Evolutionary conservation across 2,113 vertebrate species (phyloP), one percentile per base, ranked within the genome.

Genomic region (Hemiprocne comata): DNA sequence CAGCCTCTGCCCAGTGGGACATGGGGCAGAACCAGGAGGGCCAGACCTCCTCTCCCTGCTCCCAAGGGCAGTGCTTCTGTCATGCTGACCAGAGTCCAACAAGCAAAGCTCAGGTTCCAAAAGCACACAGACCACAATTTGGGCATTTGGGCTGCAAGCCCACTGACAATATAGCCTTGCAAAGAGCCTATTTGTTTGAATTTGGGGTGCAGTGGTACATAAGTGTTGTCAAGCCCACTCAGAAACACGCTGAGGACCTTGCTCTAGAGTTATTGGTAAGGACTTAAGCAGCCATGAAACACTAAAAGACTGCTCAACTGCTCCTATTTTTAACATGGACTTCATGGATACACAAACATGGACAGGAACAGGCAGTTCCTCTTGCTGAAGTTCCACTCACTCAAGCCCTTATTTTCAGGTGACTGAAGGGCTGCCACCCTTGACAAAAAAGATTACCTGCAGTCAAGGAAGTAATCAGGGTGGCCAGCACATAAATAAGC

Each of bases 401-500:
- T 61, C 84, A 64, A 81, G n/a, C 13, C 31, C n/a, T 69, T 75
- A 48, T 82, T 87, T 89, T 78, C 66, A 91, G 33, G 28, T 74
- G 76, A 89, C 24, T 83, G 58, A 89, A 78, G 53, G 53, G 67
- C 64, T 74, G 55, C 71, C 76, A 85, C 71, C 79, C 84, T 81
- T 78, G 57, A 87, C 67, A 93, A 60, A 76, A 70, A 72, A 83
- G 24, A 85, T 89, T 92, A 77, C 46, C 83, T 89, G 48, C 66
- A 75, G 76, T 94, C 82, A 90, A 90, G 60, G 77, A 89, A 87
- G 33, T 78, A 93, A 96, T 95, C 62, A 66, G 36, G 38, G 38
- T 88, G 78, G 85, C 65, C 67, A 93, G 54, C 66, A 90, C 74
- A 74, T 89, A 97, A 94, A 95, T 91, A 96, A 86, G 77, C 71